phyloP scores from a whole-genome alignment of 1,140 invertebrate species.

The Drosophila cardini region DNA sequence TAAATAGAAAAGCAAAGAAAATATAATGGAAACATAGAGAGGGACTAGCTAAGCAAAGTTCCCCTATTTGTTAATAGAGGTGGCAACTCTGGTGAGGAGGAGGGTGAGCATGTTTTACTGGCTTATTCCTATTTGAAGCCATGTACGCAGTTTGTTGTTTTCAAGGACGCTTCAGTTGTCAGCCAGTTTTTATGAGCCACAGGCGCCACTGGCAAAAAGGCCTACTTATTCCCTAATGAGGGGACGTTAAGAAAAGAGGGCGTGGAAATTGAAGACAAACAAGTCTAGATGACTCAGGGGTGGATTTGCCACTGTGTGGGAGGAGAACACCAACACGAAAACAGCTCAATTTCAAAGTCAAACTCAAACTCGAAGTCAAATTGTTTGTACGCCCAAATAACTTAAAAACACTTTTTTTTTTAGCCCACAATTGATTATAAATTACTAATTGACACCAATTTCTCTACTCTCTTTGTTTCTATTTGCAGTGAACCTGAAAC shows the following conservation, averaged over 20 bases:
- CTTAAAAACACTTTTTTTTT: not conserved
- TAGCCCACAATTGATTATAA: slow-evolving; percentile 33
- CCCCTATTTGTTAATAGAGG: not conserved
- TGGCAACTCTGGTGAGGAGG: not conserved
- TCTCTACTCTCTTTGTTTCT: slow-evolving; percentile 33
- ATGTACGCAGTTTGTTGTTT: slow-evolving; percentile 22
- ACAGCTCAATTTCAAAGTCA: slow-evolving; percentile 14
- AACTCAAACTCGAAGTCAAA: not conserved
- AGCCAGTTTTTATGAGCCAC: slow-evolving; percentile 27
- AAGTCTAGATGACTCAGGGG: slow-evolving; percentile 26
- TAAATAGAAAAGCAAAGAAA: slow-evolving; percentile 15
- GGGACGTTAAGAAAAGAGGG: not conserved
- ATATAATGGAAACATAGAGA: not conserved
- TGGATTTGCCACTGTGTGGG: not conserved
- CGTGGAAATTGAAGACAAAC: slow-evolving; percentile 24
- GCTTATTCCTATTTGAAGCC: not conserved
- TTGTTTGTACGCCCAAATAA: slow-evolving; percentile 1
- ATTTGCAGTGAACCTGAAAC: slow-evolving; percentile 33
- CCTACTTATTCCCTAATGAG: not conserved
- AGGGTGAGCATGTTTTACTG: not conserved
- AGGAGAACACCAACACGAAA: not conserved
- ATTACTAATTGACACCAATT: slow-evolving; percentile 64
- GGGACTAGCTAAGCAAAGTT: not conserved
- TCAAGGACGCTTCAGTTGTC: slow-evolving; percentile 31
- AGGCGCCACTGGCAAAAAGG: slow-evolving; percentile 34